Evolutionary conservation across 2,113 vertebrate genomes (phyloP).

Genomic region (Crotalus horridus): DNA sequence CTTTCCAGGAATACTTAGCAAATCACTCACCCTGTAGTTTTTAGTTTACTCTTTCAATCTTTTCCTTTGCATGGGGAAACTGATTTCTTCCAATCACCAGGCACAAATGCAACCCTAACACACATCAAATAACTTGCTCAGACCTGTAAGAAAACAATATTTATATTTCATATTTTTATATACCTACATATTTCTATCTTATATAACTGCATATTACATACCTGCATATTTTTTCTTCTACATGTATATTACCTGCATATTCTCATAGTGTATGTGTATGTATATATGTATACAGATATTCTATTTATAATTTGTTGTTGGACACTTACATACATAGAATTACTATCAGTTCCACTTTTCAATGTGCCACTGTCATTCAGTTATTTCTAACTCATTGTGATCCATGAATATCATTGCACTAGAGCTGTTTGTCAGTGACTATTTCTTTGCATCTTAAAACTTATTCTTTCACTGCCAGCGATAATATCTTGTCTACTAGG

Average conservation of each 20-base stretch:
- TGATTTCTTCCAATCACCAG: neutral
- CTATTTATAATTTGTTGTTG: neutral
- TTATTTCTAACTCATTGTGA: neutral
- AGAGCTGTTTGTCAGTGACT: neutral
- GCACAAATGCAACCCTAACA: neutral
- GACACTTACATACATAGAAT: neutral
- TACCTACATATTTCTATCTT: neutral
- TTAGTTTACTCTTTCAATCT: neutral
- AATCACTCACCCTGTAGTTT: neutral
- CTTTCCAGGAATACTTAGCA: neutral
- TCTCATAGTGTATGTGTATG: too few species aligned
- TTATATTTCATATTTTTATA: neutral
- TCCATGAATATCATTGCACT: neutral
- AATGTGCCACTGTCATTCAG: neutral
- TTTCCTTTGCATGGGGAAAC: neutral
- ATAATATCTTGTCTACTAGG: neutral
- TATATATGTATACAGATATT: too few species aligned
- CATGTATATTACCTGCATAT: neutral
- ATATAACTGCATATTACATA: neutral
- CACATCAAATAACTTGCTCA: neutral
- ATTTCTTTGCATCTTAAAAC: neutral
- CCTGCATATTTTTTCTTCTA: neutral
- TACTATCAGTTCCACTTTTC: neutral
- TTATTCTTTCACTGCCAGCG: neutral
- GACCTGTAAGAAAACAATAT: neutral